A percentile compares a stretch with the other conserved stretches of the same genome.
Evolutionary conservation across 2,113 vertebrate genomes (phyloP).

Genomic region (Turnix velox): DNA sequence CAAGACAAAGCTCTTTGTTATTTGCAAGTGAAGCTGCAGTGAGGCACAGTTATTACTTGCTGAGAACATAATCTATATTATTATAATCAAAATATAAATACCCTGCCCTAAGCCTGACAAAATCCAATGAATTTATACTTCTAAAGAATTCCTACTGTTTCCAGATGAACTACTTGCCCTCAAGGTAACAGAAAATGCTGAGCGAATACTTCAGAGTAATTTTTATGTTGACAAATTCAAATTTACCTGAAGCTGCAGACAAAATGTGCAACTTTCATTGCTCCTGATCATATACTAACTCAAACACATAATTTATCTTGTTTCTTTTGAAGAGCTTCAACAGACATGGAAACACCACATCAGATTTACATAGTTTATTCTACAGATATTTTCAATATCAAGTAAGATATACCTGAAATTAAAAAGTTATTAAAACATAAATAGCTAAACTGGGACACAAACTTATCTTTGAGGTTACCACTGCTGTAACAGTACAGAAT

Average conservation of each 20-base stretch:
- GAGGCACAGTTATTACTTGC: neutral
- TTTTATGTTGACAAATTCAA: neutral
- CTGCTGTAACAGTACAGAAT: neutral
- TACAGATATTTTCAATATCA: neutral
- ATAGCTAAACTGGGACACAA: neutral
- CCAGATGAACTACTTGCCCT: neutral
- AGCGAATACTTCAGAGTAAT: neutral
- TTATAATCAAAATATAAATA: neutral
- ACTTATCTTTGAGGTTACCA: neutral
- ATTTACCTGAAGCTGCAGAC: neutral
- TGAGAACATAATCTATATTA: neutral
- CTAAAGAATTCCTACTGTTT: neutral
- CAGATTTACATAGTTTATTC: neutral
- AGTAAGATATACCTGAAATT: neutral
- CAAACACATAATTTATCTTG: neutral
- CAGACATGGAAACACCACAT: neutral
- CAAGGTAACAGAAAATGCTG: neutral
- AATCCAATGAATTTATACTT: neutral
- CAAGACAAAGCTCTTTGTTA: neutral
- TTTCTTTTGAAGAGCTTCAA: neutral
- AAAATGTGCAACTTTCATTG: neutral
- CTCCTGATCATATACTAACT: neutral
- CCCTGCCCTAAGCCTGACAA: neutral
- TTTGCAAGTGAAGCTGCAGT: neutral
- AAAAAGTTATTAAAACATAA: neutral